phyloP scores from a whole-genome alignment of 2,113 vertebrate genomes.

The Spheniscus mendiculus region DNA sequence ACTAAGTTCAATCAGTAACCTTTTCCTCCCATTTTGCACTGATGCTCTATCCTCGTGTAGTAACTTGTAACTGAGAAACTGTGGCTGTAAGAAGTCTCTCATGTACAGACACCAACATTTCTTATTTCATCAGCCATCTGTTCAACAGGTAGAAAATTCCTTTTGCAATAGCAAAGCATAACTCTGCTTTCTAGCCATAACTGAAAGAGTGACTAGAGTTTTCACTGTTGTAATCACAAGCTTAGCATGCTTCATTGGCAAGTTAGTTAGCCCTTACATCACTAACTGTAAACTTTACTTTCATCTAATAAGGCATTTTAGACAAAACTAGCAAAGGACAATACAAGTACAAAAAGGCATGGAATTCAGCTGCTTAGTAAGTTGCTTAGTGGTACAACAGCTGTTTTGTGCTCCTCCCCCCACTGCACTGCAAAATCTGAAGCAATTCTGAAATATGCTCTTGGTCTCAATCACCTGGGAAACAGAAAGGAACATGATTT shows the following conservation, averaged over 20 bases:
- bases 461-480: neutral
- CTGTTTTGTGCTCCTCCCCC: neutral
- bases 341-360: neutral
- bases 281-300: neutral
- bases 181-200: neutral
- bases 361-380: neutral
- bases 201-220: neutral
- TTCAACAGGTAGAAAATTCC: neutral
- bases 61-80: neutral
- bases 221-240: neutral
- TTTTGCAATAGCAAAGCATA: neutral
- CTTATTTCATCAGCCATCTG: neutral
- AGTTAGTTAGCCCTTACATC: neutral
- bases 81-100: neutral
- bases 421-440: neutral
- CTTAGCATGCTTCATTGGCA: neutral
- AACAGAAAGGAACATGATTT: neutral
- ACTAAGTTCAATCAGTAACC: neutral
- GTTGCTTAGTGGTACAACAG: neutral
- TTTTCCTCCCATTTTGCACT: neutral
- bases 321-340: neutral
- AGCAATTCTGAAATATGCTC: neutral
- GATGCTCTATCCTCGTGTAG: neutral
- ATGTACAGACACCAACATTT: neutral
- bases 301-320: neutral